Evolutionary conservation across 2,888 invertebrate species (phyloP).

Genomic region (Venusia cambrica): DNA sequence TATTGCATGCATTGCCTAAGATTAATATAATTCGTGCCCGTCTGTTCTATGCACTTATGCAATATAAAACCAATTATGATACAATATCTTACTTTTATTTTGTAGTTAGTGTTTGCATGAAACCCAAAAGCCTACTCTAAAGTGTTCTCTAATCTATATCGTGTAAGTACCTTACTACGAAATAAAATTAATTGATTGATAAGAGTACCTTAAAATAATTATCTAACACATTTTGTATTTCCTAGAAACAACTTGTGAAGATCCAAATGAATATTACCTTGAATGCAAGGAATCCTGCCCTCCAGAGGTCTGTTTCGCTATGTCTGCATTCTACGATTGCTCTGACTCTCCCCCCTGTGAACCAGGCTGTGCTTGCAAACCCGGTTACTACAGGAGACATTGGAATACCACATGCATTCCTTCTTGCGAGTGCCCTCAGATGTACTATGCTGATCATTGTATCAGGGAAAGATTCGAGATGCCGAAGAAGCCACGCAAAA

Average conservation of each 20-base stretch:
- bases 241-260: conserved; percentile 1
- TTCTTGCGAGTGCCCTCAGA: conserved; percentile 26
- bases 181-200: too few species aligned
- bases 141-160: too few species aligned
- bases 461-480: not conserved
- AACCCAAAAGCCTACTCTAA: too few species aligned
- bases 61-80: too few species aligned
- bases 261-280: conserved; percentile 33
- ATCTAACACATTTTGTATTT: too few species aligned
- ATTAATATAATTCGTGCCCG: too few species aligned
- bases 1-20: too few species aligned
- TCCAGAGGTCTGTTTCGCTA: conserved; percentile 34
- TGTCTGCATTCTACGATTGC: conserved; percentile 20
- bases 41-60: too few species aligned
- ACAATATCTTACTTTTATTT: too few species aligned
- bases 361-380: conserved; percentile 36
- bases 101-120: too few species aligned
- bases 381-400: conserved; percentile 24
- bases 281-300: conserved; percentile 35
- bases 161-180: too few species aligned
- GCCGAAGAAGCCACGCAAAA: conserved; percentile 1
- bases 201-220: too few species aligned
- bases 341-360: conserved; percentile 3
- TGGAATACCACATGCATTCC: conserved; percentile 32
- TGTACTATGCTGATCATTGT: conserved; percentile 17